phyloP scores from a whole-genome alignment of 1,140 invertebrate species.

The Musca vetustissima region DNA sequence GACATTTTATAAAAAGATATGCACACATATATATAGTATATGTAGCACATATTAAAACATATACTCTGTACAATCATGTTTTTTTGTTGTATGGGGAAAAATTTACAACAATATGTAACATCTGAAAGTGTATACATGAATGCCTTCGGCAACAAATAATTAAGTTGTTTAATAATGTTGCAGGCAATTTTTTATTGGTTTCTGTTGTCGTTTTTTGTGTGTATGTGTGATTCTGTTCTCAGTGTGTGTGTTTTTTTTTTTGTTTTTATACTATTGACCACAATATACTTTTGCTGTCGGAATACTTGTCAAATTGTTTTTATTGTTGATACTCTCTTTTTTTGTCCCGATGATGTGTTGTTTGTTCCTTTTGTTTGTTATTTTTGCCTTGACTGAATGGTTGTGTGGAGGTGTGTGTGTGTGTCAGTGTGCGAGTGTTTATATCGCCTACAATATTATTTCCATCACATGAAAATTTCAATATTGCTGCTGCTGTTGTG shows the following conservation, averaged over 20 bases:
- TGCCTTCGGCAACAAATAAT: background rate
- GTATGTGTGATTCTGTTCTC: background rate
- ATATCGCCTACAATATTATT: background rate
- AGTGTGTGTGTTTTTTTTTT: background rate
- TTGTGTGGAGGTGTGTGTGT: background rate
- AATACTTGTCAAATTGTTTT: conserved; percentile 10
- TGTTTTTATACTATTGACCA: conserved; percentile 5
- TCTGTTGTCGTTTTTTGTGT: background rate
- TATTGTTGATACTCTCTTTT: background rate
- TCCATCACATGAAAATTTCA: too few relatives aligned
- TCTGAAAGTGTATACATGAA: too few relatives aligned
- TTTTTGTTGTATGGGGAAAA: too few relatives aligned
- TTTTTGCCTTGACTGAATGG: background rate
- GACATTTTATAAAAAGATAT: too few relatives aligned
- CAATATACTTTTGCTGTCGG: conserved; percentile 19
- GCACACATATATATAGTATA: too few relatives aligned
- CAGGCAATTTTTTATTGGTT: conserved; percentile 4
- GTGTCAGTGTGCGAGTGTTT: background rate
- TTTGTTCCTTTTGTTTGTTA: too few relatives aligned
- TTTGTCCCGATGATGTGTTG: background rate
- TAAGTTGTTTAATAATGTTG: conserved; percentile 1
- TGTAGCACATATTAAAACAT: too few relatives aligned
- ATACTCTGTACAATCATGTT: too few relatives aligned
- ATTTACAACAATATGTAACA: too few relatives aligned
- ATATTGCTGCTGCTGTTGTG: background rate